A percentile compares a stretch with the other conserved stretches of the same genome.
These are phyloP conservation scores for Cyclophora albipunctata DNA, from an alignment of 2,888 invertebrate species.

Conservation along the genomic window DNA sequence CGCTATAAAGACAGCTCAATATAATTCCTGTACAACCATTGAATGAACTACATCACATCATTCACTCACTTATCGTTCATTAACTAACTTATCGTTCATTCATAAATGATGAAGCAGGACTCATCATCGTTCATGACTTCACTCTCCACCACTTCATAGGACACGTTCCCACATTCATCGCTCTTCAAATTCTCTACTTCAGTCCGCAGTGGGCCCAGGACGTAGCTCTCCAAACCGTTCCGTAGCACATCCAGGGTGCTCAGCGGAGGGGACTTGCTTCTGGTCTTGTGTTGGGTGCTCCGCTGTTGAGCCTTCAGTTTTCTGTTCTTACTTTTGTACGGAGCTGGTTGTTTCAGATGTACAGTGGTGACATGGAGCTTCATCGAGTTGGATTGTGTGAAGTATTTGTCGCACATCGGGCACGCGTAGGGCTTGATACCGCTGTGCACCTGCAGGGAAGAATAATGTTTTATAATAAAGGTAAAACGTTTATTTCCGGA, in stretches of 20 bases:
- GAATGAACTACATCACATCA: too few species aligned
- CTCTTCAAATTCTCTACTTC: constrained; percentile 7
- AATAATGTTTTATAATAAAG: neutral
- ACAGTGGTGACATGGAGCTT: constrained; percentile 54
- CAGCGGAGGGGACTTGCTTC: neutral
- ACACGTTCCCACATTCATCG: neutral
- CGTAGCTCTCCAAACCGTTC: constrained; percentile 9
- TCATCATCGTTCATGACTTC: neutral
- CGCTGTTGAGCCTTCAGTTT: constrained; percentile 1
- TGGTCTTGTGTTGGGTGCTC: neutral
- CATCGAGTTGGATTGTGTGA: constrained; percentile 60
- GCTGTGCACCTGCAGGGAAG: constrained; percentile 46
- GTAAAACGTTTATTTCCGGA: too few species aligned
- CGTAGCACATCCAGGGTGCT: constrained; percentile 3
- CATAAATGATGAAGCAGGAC: neutral
- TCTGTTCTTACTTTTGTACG: constrained; percentile 30
- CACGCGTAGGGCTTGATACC: constrained; percentile 54
- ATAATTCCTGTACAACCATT: too few species aligned
- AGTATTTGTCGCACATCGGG: constrained; percentile 44
- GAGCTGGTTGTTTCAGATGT: constrained; percentile 48
- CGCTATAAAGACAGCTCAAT: too few species aligned
- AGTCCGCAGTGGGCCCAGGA: constrained; percentile 8
- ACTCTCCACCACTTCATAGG: constrained; percentile 5
- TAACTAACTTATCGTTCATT: too few species aligned
- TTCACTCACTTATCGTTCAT: too few species aligned